phyloP scores from a whole-genome alignment of 2,797 vertebrate species.

The Buceros bicornis region DNA sequence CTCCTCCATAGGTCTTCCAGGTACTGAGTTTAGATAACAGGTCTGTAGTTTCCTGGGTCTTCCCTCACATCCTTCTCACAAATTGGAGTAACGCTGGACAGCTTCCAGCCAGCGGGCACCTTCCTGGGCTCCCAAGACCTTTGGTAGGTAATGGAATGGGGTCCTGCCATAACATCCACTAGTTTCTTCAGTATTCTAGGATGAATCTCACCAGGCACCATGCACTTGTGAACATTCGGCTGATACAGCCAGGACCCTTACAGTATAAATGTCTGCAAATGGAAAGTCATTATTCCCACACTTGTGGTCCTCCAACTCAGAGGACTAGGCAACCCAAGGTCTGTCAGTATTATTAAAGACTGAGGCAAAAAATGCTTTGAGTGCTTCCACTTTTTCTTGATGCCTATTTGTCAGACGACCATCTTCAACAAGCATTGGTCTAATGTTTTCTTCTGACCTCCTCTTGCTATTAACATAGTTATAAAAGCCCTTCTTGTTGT shows the following conservation, averaged over 20 bases:
- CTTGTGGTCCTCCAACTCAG: not conserved
- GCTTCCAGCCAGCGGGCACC: not conserved
- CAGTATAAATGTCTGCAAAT: not conserved
- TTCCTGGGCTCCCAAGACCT: not conserved
- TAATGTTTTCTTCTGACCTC: not conserved
- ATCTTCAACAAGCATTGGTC: not conserved
- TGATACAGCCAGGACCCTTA: not conserved
- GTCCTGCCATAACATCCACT: not conserved
- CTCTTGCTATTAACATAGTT: not conserved
- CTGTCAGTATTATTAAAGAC: not conserved
- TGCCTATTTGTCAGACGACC: not conserved
- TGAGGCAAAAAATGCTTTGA: not conserved
- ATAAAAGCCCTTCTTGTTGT: not conserved
- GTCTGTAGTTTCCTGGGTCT: not conserved
- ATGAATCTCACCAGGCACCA: not conserved
- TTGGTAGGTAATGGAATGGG: not conserved
- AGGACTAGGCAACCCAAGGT: not conserved
- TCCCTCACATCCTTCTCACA: not conserved
- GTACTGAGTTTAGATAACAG: not conserved
- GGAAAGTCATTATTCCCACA: not conserved
- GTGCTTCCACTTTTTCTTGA: not conserved
- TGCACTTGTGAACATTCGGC: not conserved
- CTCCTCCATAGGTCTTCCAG: not conserved
- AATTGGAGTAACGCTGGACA: not conserved
- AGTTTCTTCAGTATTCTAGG: not conserved